A percentile compares a stretch with the other conserved stretches of the same genome.
phyloP scores from a whole-genome alignment of 2,113 vertebrate genomes.

The Microcebus tavaratra region DNA sequence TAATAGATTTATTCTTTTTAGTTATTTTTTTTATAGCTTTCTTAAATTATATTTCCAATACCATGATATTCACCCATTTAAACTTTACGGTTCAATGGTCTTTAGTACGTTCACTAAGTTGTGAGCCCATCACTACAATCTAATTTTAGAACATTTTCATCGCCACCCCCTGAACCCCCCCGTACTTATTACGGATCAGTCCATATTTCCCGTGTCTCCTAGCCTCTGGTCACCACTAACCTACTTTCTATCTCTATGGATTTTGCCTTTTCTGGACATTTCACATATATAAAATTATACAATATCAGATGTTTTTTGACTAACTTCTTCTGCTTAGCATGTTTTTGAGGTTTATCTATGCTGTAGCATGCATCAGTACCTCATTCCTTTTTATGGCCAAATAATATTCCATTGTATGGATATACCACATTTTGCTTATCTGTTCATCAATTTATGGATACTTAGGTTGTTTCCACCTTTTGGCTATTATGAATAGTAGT shows the following conservation, averaged over 20 bases:
- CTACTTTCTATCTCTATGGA: not conserved
- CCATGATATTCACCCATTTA: not conserved
- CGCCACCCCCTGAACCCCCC: fast-evolving
- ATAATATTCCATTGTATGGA: not conserved
- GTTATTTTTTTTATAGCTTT: not conserved
- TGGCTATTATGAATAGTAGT: not conserved
- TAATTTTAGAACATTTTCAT: not conserved
- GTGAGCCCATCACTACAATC: not conserved
- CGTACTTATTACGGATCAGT: not conserved
- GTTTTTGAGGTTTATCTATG: not conserved
- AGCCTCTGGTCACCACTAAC: fast-evolving
- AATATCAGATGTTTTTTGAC: not conserved
- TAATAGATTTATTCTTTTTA: not conserved
- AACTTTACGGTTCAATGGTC: not conserved
- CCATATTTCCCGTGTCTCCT: fast-evolving
- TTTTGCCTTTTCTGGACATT: not conserved
- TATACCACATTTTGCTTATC: not conserved
- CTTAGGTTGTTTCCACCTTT: not conserved
- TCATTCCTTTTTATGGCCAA: not conserved
- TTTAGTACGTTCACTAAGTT: not conserved
- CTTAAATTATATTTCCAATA: not conserved
- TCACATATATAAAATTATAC: not conserved
- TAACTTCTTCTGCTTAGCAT: not conserved
- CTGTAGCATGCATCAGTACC: not conserved
- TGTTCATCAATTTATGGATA: not conserved